These are phyloP conservation scores for Pterois miles DNA, from an alignment of 2,797 vertebrate genomes.

Conservation along the genomic window DNA sequence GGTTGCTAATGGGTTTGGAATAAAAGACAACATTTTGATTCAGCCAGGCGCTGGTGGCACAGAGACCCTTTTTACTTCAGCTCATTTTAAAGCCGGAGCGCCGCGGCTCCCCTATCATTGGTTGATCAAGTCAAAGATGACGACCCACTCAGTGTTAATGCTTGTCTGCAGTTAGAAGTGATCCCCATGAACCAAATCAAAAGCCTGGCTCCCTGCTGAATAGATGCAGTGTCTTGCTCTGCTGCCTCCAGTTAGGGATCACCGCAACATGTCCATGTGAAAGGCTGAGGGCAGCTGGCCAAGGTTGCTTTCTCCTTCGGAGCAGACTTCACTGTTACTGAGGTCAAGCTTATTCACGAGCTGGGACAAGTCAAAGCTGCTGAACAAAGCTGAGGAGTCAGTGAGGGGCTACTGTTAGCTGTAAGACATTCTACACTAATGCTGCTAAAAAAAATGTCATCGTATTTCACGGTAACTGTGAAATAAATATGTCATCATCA, in stretches of 20 bases:
- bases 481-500: conserved; percentile 4
- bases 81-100: conserved; percentile 75
- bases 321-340: conserved; percentile 29
- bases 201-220: conserved; percentile 65
- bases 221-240: conserved; percentile 52
- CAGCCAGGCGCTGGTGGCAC: conserved; percentile 68
- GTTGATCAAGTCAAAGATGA: conserved; percentile 80
- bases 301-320: conserved; percentile 58
- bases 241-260: conserved; percentile 52
- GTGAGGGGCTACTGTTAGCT: not conserved
- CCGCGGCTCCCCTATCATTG: conserved; percentile 76
- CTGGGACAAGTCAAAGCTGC: conserved; percentile 31
- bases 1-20: conserved; percentile 87
- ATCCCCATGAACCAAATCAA: conserved; percentile 74
- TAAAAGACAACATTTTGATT: conserved; percentile 84
- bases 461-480: not conserved
- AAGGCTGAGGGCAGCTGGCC: conserved; percentile 62
- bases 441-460: not conserved
- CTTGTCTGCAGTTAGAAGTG: conserved; percentile 74
- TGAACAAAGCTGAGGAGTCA: conserved; percentile 39
- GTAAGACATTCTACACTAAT: conserved; percentile 4
- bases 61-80: conserved; percentile 76
- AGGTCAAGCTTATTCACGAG: conserved; percentile 46
- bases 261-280: conserved; percentile 48
- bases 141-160: conserved; percentile 72